Evolutionary conservation across 2,888 invertebrate species (phyloP), one percentile per base, ranked within the genome.

Genomic region (Stramonita haemastoma): DNA sequence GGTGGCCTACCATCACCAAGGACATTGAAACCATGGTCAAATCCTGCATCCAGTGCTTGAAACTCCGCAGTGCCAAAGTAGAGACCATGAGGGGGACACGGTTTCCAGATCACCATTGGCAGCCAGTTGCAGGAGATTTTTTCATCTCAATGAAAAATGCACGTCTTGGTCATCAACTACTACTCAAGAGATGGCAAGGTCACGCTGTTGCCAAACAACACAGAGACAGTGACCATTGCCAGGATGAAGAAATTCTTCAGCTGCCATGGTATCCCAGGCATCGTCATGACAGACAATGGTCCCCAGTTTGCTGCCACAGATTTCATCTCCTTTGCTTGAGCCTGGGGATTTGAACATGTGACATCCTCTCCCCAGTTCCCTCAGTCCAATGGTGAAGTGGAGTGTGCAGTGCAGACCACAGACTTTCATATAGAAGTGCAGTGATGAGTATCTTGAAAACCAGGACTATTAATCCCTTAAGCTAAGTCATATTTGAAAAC

Each of bases 1-100:
- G 86, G 86, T 66, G 86, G 66, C 86, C 86, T 70, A 66, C 66
- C 32, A 29, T 86, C n/a, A 34, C 86, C 19, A n/a, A n/a, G n/a
- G n/a, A n/a, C n/a, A n/a, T n/a, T n/a, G n/a, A n/a, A n/a, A n/a
- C n/a, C n/a, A n/a, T n/a, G n/a, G n/a, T n/a, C n/a, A n/a, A n/a
- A n/a, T n/a, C n/a, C n/a, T n/a, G n/a, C n/a, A n/a, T n/a, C n/a
- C n/a, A n/a, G n/a, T n/a, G n/a, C n/a, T n/a, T n/a, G n/a, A n/a
- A n/a, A n/a, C n/a, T n/a, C n/a, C n/a, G n/a, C n/a, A n/a, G n/a
- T n/a, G n/a, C n/a, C n/a, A n/a, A n/a, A n/a, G n/a, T n/a, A n/a
- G n/a, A n/a, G n/a, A n/a, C n/a, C n/a, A n/a, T n/a, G n/a, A n/a
- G n/a, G n/a, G n/a, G n/a, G n/a, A n/a, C n/a, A n/a, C n/a, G n/a